phyloP scores from a whole-genome alignment of 2,888 invertebrate genomes.

The Lypha dubia region DNA sequence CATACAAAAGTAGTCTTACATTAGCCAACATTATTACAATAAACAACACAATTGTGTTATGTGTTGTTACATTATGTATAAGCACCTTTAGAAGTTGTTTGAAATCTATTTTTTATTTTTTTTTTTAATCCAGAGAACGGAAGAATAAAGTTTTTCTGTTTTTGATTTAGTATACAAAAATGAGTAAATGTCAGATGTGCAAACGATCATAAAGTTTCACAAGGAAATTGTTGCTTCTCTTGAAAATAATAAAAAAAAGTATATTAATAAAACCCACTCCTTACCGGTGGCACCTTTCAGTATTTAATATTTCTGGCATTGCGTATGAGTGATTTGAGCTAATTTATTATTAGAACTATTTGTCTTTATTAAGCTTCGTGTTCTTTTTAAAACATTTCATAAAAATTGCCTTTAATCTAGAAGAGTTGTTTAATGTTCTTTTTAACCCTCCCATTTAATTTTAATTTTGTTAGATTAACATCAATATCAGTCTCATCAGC shows the following conservation, averaged over 20 bases:
- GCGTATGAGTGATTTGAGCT: constrained; percentile 52
- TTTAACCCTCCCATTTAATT: constrained; percentile 47
- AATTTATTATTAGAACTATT: constrained; percentile 61
- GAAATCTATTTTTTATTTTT: constrained; percentile 2
- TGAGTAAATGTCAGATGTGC: constrained; percentile 27
- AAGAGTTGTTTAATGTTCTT: constrained; percentile 54
- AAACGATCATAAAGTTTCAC: constrained; percentile 40
- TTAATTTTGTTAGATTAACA: constrained; percentile 49
- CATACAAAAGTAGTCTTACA: constrained; percentile 32
- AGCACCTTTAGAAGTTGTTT: constrained; percentile 11
- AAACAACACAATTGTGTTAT: constrained; percentile 46
- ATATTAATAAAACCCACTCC: background rate
- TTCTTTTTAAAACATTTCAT: constrained; percentile 39
- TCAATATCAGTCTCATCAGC: constrained; percentile 46
- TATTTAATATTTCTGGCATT: constrained; percentile 27
- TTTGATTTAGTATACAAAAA: constrained; percentile 52
- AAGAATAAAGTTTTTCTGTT: no score
- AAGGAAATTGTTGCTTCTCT: constrained; percentile 38
- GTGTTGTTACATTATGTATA: constrained; percentile 11
- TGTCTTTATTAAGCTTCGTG: constrained; percentile 42
- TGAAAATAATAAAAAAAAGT: background rate
- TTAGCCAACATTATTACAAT: constrained; percentile 47
- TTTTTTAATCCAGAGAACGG: constrained; percentile 10
- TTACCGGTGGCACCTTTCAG: no score
- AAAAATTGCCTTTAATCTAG: constrained; percentile 15